A percentile compares a stretch with the other conserved stretches of the same genome.
These are phyloP conservation scores for Oncorhynchus nerka DNA, from an alignment of 2,113 vertebrate species.

Conservation along the genomic window DNA sequence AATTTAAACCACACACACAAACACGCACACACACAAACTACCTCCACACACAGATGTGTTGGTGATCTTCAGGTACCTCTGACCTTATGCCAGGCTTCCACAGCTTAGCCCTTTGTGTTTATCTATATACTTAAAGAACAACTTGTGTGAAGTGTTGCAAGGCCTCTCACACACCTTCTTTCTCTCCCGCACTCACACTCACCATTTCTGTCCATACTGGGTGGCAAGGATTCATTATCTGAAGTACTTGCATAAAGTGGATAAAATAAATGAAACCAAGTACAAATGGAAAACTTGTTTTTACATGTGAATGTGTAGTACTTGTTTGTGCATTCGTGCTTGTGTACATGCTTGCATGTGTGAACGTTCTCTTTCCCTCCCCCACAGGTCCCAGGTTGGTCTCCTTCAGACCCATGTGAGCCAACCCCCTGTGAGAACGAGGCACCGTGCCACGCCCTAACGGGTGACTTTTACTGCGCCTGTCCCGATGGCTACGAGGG, in stretches of 20 bases:
- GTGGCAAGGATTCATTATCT: no score
- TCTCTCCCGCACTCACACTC: neutral
- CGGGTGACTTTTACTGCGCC: constrained; percentile 91
- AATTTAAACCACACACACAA: no score
- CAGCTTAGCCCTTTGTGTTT: constrained; percentile 54
- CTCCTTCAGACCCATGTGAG: constrained; percentile 77
- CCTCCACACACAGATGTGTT: neutral
- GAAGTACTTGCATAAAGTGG: no score
- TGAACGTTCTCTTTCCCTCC: neutral
- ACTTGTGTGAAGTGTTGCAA: constrained; percentile 21
- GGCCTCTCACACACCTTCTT: constrained; percentile 25
- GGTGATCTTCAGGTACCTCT: neutral
- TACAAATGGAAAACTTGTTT: no score
- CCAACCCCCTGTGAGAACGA: constrained; percentile 88
- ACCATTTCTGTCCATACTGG: neutral
- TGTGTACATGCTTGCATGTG: no score
- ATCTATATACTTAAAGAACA: constrained; percentile 45
- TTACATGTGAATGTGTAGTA: no score
- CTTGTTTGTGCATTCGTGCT: no score
- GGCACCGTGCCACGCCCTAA: constrained; percentile 86
- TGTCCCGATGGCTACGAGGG: constrained; percentile 88
- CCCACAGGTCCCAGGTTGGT: constrained; percentile 72
- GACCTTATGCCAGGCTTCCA: constrained; percentile 54
- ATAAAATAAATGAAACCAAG: no score
- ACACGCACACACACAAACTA: no score